phyloP scores from a whole-genome alignment of 2,888 invertebrate genomes.

The Calameuta pallipes region DNA sequence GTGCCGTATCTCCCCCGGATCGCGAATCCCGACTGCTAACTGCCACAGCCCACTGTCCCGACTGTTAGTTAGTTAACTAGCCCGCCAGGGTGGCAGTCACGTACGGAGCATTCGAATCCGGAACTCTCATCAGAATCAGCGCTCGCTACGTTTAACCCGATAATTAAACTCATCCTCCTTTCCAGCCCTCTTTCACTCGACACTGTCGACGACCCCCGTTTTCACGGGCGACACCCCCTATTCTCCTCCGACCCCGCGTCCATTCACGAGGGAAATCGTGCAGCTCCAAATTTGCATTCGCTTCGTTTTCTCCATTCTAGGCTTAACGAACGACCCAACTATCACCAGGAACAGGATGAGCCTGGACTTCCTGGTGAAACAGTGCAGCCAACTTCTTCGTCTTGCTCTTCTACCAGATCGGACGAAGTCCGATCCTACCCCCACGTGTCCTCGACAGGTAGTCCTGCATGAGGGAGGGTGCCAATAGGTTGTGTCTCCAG shows the following conservation, averaged over 20 bases:
- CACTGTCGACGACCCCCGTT: neutral
- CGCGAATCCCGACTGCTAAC: constrained; percentile 45
- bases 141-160: constrained; percentile 65
- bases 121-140: constrained; percentile 66
- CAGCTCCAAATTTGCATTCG: constrained; percentile 60
- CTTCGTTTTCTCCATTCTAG: neutral
- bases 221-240: constrained; percentile 16
- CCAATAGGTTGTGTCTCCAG: constrained; percentile 23
- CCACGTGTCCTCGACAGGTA: neutral
- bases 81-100: constrained; percentile 64
- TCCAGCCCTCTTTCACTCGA: constrained; percentile 13
- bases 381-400: too few relatives aligned
- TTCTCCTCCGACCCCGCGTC: constrained; percentile 23
- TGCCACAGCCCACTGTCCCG: constrained; percentile 56
- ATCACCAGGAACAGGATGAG: neutral
- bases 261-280: constrained; percentile 59
- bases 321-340: neutral
- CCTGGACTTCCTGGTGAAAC: neutral
- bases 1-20: constrained; percentile 64
- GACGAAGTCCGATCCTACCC: too few relatives aligned
- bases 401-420: neutral
- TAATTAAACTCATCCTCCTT: constrained; percentile 58
- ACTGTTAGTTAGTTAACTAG: constrained; percentile 64
- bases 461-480: constrained; percentile 27
- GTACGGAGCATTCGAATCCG: constrained; percentile 62